Base-by-base conservation (phyloP, 1,140 invertebrate genomes). In the Rhagoletis zephyria region DNA sequence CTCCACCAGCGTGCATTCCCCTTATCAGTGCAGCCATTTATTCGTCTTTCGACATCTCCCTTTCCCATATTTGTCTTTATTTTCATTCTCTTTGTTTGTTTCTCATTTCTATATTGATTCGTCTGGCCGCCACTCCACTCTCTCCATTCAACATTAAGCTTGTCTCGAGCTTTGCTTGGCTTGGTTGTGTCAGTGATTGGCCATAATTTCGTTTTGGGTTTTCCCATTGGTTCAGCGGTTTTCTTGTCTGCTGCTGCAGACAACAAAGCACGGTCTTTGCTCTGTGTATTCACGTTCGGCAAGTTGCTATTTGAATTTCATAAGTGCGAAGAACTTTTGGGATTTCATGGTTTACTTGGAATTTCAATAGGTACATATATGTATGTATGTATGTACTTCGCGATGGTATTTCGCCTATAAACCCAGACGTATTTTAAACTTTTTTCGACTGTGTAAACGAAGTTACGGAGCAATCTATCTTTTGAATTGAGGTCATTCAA, bases 21-120 rank as follows among this genome's bases (percentile, higher is more conserved):
- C 74, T 81, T 81, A 81, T 81, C 74, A 81, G 56, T 16, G 5
- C 16, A 48, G 42, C n/a, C 42, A 42, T 56, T 86, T 48, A 48
- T 60, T 61, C 60, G 30, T 63, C 59, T 86, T 40, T 86, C 85
- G 19, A 65, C 51, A 51, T 86, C n/a, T 61, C 85, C 51, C 85
- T 61, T 86, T 51, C 63, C n/a, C 45, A 48, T 48, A 65, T 40
- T 51, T 86, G 2, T 16, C 60, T 63, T 7, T 19, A 61, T 86
- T 86, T 30, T 86, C 85, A 45, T 63, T 63, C 59, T 9, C 3
- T 63, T 65, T 86, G 19, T 86, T 81, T 42, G 70, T 45, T 56
- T n/a, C 48, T 81, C 10, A 42, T 81, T 67, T 67, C n/a, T 10
- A 56, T 81, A 30, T 81, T 16, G 3, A 19, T 12, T 56, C 19